Base-by-base conservation (phyloP, 2,888 invertebrate genomes). In the Adela reaumurella region DNA sequence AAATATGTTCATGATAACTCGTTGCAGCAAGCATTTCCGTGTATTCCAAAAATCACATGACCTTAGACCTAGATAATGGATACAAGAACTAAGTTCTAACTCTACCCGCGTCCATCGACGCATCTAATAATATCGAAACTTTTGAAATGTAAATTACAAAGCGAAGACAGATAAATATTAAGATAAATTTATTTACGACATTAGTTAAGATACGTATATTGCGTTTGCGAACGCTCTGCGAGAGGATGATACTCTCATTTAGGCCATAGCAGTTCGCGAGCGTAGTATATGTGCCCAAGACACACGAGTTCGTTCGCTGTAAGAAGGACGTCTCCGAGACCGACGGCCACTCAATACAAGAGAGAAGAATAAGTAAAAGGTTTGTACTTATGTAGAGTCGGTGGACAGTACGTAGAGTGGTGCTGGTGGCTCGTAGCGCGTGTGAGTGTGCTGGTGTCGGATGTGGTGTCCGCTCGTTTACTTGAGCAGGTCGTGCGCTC, bases 401-500 rank as follows among this genome's bases (percentile, higher is more conserved):
- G 6, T 4, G 6, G 42, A 4, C 6, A 8, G 42, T 42, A 4
- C 6, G 42, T 17, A n/a, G 4, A 42, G 16, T 17, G 42, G 42
- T 17, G n/a, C 6, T 42, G 42, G n/a, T 35, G 35, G 35, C 35
- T 10, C 6, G 35, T 8, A 14, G 18, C 43, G 4, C 5, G 19
- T 43, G 42, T 19, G 18, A 11, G 43, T 17, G 19, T 43, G 43
- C 35, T 14, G 35, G 4, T 4, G 6, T 35, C 35, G 8, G 35
- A 14, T 14, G 35, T 35, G 35, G 35, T 8, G 35, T 35, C 35
- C 35, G 35, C 35, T 35, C 62, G 70, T 81, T 85, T 90, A 90
- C 87, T 94, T 94, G 79, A 95, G 89, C 69, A 97, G 89, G 81
- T 96, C 95, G 82, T 94, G 93, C 69, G 97, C 95, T 67, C 95